Conservation (phyloP, 2,797 vertebrate species). For the Chloroceryle inda region DNA sequence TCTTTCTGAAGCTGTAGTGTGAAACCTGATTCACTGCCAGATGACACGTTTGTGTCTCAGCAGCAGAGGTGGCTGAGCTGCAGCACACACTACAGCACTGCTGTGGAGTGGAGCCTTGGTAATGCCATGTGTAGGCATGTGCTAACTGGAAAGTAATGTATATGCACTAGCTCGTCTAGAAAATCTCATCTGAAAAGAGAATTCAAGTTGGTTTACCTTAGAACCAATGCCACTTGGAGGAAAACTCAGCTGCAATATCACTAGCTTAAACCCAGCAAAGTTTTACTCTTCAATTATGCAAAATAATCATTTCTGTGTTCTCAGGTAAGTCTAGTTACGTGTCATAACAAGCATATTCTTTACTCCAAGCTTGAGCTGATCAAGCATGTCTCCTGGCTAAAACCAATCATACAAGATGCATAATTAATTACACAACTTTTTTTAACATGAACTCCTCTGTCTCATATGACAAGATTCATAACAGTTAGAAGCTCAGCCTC, state of each 20-base stretch:
- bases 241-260: background rate
- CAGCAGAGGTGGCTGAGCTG: background rate
- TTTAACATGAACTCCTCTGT: background rate
- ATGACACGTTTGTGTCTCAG: background rate
- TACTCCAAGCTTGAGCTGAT: background rate
- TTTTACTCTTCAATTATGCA: background rate
- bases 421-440: background rate
- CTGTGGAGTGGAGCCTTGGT: background rate
- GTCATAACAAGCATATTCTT: background rate
- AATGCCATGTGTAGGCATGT: rapidly evolving
- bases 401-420: background rate
- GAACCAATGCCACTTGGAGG: background rate
- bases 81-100: background rate
- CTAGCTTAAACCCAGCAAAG: background rate
- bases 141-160: background rate
- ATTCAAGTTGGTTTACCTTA: background rate
- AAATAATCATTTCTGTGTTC: background rate
- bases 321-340: background rate
- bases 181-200: background rate
- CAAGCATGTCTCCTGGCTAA: background rate
- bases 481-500: background rate
- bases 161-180: background rate
- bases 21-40: background rate
- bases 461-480: background rate
- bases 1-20: background rate